A percentile compares a stretch with the other conserved stretches of the same genome.
Conservation (phyloP, 2,797 vertebrate species). For the Ispidina lecontei region DNA sequence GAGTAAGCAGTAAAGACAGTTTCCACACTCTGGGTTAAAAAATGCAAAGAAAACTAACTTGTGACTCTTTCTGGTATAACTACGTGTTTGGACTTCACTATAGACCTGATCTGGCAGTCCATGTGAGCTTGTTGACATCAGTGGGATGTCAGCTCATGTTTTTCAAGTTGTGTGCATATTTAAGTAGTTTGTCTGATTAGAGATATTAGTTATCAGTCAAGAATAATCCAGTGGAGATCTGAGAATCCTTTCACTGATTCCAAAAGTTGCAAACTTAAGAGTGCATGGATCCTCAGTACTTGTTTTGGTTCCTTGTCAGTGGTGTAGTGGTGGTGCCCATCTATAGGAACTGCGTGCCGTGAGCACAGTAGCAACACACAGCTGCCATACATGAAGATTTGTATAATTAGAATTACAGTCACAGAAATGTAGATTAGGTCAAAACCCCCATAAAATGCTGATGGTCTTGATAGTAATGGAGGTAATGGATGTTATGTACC, state of each 20-base stretch:
- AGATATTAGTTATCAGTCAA: not conserved
- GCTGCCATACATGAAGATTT: not conserved
- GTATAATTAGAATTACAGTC: not conserved
- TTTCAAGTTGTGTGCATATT: not conserved
- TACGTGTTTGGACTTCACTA: not conserved
- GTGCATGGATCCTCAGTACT: not conserved
- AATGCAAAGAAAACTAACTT: not conserved
- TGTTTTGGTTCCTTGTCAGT: not conserved
- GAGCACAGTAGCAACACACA: not conserved
- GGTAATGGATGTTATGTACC: not conserved
- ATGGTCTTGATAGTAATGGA: not conserved
- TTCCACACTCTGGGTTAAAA: not conserved
- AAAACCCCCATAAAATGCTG: not conserved
- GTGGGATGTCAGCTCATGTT: not conserved
- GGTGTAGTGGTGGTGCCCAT: not conserved
- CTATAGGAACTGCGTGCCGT: not conserved
- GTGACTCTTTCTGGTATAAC: not conserved
- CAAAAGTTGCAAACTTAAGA: not conserved
- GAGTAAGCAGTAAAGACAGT: not conserved
- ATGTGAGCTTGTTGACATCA: not conserved
- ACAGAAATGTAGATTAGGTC: not conserved
- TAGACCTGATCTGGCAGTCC: not conserved
- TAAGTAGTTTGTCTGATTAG: not conserved
- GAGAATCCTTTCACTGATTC: not conserved
- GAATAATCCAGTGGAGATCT: not conserved